Evolutionary conservation across 2,888 invertebrate species (phyloP).

Genomic region (Trichacis sp.): DNA sequence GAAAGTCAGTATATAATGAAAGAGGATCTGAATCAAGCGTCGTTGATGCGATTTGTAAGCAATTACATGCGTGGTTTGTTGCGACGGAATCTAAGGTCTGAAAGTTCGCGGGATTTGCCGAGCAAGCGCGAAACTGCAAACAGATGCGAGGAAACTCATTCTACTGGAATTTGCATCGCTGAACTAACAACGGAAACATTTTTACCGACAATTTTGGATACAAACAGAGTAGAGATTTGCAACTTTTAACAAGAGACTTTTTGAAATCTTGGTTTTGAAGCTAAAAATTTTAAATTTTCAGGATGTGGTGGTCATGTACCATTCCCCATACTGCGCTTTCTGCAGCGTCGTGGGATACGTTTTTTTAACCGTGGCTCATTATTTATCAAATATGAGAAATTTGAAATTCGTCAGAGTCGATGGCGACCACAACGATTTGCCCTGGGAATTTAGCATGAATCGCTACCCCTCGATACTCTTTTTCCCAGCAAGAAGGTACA

Average conservation of each 20-base stretch:
- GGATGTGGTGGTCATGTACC: constrained; percentile 84
- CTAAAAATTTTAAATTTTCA: too few relatives aligned
- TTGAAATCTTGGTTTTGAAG: too few relatives aligned
- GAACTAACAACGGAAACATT: constrained; percentile 79
- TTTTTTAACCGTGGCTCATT: constrained; percentile 76
- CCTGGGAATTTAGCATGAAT: constrained; percentile 87
- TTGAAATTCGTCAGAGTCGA: constrained; percentile 79
- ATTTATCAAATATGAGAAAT: constrained; percentile 71
- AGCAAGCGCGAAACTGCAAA: constrained; percentile 1
- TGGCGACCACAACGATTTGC: constrained; percentile 86
- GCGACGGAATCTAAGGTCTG: constrained; percentile 65
- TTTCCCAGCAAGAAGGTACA: constrained; percentile 77
- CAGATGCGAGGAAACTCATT: constrained; percentile 39
- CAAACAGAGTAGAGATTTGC: too few relatives aligned
- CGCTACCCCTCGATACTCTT: constrained; percentile 84
- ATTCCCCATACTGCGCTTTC: constrained; percentile 83
- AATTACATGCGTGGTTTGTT: constrained; percentile 70
- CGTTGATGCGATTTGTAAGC: constrained; percentile 69
- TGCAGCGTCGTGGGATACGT: constrained; percentile 79
- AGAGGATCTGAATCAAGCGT: constrained; percentile 64
- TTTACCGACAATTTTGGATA: constrained; percentile 73
- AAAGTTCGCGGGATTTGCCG: constrained; percentile 48
- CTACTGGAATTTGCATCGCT: constrained; percentile 70
- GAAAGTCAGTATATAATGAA: constrained; percentile 78
- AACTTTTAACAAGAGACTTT: too few relatives aligned